Conservation (phyloP, 1,140 invertebrate species). For the Heterodera schachtii region DNA sequence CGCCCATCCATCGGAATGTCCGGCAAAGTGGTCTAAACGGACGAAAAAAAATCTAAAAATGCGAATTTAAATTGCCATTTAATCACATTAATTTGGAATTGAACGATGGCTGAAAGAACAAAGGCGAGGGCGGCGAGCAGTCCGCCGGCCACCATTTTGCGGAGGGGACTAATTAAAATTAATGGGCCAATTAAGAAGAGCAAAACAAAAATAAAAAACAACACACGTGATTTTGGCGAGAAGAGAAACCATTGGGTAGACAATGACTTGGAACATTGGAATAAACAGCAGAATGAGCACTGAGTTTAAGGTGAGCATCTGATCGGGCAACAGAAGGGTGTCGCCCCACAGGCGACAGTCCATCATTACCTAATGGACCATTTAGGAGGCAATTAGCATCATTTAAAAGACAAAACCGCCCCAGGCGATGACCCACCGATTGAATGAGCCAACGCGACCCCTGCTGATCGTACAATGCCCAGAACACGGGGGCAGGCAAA, state of each 20-base stretch:
- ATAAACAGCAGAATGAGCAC: conserved; percentile 59
- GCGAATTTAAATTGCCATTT: background rate
- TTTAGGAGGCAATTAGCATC: too few relatives aligned
- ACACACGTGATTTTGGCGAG: background rate
- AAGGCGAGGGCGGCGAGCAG: conserved; percentile 50
- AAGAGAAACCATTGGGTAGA: conserved; percentile 51
- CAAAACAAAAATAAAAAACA: background rate
- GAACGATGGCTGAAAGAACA: conserved; percentile 49
- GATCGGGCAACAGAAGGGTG: conserved; percentile 78
- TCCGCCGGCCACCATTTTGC: conserved; percentile 66
- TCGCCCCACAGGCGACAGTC: conserved; percentile 60
- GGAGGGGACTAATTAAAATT: conserved; percentile 71
- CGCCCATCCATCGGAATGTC: conserved; percentile 70
- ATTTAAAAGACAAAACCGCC: too few relatives aligned
- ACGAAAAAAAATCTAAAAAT: too few relatives aligned
- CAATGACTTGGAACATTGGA: conserved; percentile 61
- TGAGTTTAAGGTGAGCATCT: conserved; percentile 75
- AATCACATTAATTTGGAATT: conserved; percentile 9
- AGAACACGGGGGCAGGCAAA: conserved; percentile 69
- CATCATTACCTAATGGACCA: conserved; percentile 59
- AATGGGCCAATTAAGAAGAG: background rate
- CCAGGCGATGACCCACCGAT: background rate
- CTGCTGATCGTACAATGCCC: conserved; percentile 72
- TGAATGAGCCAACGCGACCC: conserved; percentile 23
- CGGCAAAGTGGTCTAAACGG: conserved; percentile 71